Base-by-base conservation (phyloP, 1,140 invertebrate species). In the Ostrea edulis region DNA sequence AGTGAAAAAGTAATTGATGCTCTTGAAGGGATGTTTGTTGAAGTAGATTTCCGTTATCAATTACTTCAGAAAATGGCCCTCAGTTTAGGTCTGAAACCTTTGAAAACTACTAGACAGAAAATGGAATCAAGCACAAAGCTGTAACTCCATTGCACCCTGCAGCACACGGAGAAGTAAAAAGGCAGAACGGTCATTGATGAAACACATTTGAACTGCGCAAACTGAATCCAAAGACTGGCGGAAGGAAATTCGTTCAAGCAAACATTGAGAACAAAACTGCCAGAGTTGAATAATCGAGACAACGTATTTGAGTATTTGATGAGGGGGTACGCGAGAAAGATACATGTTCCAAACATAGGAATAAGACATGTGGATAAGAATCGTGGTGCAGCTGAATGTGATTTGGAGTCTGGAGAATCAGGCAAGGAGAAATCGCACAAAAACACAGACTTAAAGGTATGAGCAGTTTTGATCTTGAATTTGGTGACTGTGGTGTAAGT, bases 11-110 rank as follows among this genome's bases (percentile, higher is more conserved):
- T 86, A 0, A 86, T 86, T 0, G 55, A 84, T 17, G 20, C 14
- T 51, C 65, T 91, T 0, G 81, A 90, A 17, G 65, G 25, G 8
- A 84, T 91, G 25, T 88, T 89, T 52, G 14, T 12, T 81, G 85
- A 51, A 77, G 90, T 87, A 86, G 90, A 29, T 8, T 89, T 29
- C 89, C 89, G 55, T 20, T 44, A 9, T 58, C 71, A 2, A 29
- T 89, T 44, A 68, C 35, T 12, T 65, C 84, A 12, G 90, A 90
- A 25, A 91, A 91, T 83, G 87, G 87, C 7, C 87, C 89, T 3
- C 87, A 87, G 51, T 90, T 90, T 55, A 84, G 53, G 22, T 86
- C 84, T 8, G 25, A 87, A 20, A 51, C 54, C 11, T 91, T 89
- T 51, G 0, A 82, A 44, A 20, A 84, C 0, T 87, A 71, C 52